Conservation (phyloP, 1,140 invertebrate genomes). For the Macrotrachela quadricornifera region DNA sequence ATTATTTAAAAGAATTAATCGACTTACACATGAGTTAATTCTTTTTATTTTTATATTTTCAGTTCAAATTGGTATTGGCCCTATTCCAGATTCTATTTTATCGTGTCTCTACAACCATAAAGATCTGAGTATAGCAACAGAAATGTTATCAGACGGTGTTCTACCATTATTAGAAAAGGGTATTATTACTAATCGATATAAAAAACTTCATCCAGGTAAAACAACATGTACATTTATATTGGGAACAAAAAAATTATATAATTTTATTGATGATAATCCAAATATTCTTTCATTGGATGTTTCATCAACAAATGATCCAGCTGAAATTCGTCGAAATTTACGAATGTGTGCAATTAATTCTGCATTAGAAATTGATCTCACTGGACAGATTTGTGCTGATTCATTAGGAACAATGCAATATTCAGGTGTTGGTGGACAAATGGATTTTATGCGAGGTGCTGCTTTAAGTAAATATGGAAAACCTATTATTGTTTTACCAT, state of each 20-base stretch:
- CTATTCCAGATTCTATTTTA: conserved; percentile 66
- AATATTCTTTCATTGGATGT: conserved; percentile 46
- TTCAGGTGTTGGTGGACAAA: conserved; percentile 55
- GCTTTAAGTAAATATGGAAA: conserved; percentile 65
- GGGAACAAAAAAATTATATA: conserved; percentile 59
- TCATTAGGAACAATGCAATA: conserved; percentile 53
- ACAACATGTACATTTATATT: conserved; percentile 68
- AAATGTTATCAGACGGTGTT: conserved; percentile 76
- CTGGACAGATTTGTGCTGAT: conserved; percentile 68
- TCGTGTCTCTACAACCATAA: conserved; percentile 55
- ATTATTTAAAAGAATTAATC: too few relatives aligned
- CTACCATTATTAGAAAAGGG: conserved; percentile 60
- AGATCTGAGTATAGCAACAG: conserved; percentile 73
- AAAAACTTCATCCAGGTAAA: conserved; percentile 53
- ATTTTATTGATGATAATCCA: conserved; percentile 78
- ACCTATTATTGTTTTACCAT: conserved; percentile 74
- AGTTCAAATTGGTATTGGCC: too few relatives aligned
- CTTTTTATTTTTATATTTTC: too few relatives aligned
- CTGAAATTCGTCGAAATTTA: conserved; percentile 56
- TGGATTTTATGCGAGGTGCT: conserved; percentile 85
- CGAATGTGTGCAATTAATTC: conserved; percentile 87
- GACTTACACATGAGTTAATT: too few relatives aligned
- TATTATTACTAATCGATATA: conserved; percentile 61
- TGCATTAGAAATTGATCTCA: conserved; percentile 83
- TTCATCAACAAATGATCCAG: conserved; percentile 41